Base-by-base conservation (phyloP, 1,140 invertebrate genomes). In the Diabrotica virgifera region DNA sequence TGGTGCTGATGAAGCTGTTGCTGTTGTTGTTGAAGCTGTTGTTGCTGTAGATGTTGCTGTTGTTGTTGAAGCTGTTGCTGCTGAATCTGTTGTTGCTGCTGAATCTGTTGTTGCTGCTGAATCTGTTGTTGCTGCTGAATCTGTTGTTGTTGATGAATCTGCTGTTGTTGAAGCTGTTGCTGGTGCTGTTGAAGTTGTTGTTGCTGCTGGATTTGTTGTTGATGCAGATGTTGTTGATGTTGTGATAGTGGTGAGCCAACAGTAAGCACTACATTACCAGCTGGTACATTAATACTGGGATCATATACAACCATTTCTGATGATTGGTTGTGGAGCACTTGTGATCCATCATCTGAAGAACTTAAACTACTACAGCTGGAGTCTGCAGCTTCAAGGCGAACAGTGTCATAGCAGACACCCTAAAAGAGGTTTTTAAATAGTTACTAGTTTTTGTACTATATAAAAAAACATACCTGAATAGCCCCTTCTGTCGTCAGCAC, bases 351-450 rank as follows among this genome's bases (percentile, higher is more conserved):
- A 67, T 79, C 78, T 14, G 70, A 71, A 14, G 79, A 81, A 65
- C 78, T 79, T n/a, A 79, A 73, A 72, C 80, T 81, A 66, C 79
- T 80, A 68, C 80, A 81, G 65, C 78, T 80, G 0, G 80, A 80
- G 68, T 82, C 80, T 10, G 80, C 80, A 59, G 79, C 70, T 68
- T 81, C 81, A 6, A 80, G 80, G 13, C 78, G 76, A 59, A 80
- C 80, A 53, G 81, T 80, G 74, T 82, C 80, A 76, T 80, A 80
- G 14, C 76, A 65, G 24, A 73, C 73, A 71, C 69, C 73, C 56
- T 46, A 46, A 10, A 46, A 24, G 24, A 24, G 24, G 4, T 24
- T 24, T 24, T 24, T 24, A 24, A 24, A 24, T 24, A 24, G 24
- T 24, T 24, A 4, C 24, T 24, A 24, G 24, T 2, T 4, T 24